Evolutionary conservation across 2,113 vertebrate species (phyloP), one percentile per base, ranked within the genome.

Genomic region (Lophotis ruficrista): DNA sequence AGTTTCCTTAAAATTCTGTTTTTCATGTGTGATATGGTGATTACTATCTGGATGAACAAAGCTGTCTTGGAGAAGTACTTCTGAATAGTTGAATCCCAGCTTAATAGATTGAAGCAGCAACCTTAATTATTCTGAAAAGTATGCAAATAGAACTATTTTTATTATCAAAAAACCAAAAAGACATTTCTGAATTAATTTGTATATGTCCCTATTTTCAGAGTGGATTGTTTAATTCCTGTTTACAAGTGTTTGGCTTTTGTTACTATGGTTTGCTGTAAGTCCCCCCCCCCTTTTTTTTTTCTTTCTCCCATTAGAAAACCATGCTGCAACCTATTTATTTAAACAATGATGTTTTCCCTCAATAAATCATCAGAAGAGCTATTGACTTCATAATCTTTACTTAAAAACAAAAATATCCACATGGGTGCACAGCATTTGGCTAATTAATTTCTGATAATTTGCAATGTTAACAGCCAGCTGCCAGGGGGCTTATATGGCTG

Each of bases 401-500:
- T 96, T 89, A 95, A 95, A 96, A 68, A 7, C 79, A 81, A 84
- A 96, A 95, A 89, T 94, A 94, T 96, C 89, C 96, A 96, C 95
- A 96, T 93, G 92, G 83, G 76, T 92, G 96, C 92, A 92, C 96
- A 95, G 69, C 77, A 72, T 94, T 96, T 83, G 70, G 66, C 89
- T 96, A 97, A 97, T 96, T 97, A 96, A 97, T 97, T 96, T 97
- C 94, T 95, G 82, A 94, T 94, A 61, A 96, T 97, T 95, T 94
- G 83, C 81, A 76, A 2, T 23, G 77, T 71, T 91, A 97, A 35
- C 77, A 95, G 92, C 85, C 92, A 96, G 94, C 90, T 97, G 96
- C 92, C 90, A 94, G 72, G 80, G 80, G 80, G 53, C 68, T 90
- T 45, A n/a, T 72, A 71, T 78, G 91, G 45, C 69, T 35, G 80